Evolutionary conservation across 2,113 vertebrate genomes (phyloP).

Genomic region (Chionodraco myersi): DNA sequence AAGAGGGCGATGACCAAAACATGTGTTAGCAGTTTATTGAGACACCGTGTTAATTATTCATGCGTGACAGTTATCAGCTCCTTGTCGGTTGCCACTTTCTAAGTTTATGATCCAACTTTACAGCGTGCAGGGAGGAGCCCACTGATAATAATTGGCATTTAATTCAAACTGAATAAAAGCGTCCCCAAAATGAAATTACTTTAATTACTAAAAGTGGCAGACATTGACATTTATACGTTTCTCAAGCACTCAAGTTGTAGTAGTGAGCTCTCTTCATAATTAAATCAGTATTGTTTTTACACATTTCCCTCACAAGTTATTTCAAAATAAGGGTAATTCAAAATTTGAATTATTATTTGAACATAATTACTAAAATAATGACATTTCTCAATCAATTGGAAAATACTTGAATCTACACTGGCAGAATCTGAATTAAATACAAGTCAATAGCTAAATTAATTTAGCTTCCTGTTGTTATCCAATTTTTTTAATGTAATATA

Average conservation of each 20-base stretch:
- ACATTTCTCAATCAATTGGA: neutral
- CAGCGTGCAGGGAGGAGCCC: neutral
- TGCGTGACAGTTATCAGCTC: neutral
- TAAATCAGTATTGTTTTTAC: too few species aligned
- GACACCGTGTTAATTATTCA: slow-evolving; percentile 1
- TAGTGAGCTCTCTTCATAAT: too few species aligned
- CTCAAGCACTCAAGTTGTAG: too few species aligned
- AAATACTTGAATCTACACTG: neutral
- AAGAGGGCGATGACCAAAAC: neutral
- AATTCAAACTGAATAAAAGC: neutral
- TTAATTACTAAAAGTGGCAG: too few species aligned
- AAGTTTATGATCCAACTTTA: neutral
- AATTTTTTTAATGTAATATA: neutral
- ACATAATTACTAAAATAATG: neutral
- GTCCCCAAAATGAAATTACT: too few species aligned
- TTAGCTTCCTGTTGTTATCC: neutral
- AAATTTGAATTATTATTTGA: neutral
- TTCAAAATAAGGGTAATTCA: neutral
- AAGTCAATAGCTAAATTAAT: too few species aligned
- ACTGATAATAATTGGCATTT: too few species aligned
- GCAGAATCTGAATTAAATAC: neutral
- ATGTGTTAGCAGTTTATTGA: neutral
- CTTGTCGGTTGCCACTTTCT: too few species aligned
- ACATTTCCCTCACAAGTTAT: neutral
- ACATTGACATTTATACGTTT: too few species aligned